These are phyloP conservation scores for Aquatica leii DNA, from an alignment of 2,888 invertebrate genomes.

Conservation along the genomic window DNA sequence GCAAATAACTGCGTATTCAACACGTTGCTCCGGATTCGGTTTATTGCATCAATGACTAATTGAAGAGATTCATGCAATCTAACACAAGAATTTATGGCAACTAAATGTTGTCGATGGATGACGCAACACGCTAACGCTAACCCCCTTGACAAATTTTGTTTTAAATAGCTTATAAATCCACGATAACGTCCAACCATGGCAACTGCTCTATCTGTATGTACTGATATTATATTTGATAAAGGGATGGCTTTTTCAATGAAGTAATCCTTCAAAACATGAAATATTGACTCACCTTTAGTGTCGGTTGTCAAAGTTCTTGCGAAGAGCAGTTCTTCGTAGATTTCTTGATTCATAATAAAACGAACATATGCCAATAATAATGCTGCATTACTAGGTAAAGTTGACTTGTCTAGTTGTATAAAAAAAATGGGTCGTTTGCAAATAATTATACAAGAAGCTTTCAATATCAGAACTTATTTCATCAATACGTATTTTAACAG, in stretches of 20 bases:
- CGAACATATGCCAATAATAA: slow-evolving; percentile 50
- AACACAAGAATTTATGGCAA: slow-evolving; percentile 38
- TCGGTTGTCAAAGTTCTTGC: slow-evolving; percentile 51
- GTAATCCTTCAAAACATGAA: slow-evolving; percentile 43
- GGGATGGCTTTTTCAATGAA: slow-evolving; percentile 43
- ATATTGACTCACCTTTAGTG: slow-evolving; percentile 54
- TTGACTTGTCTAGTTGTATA: slow-evolving; percentile 53
- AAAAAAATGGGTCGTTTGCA: slow-evolving; percentile 51
- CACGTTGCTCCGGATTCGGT: slow-evolving; percentile 37
- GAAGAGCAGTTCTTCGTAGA: slow-evolving; percentile 51
- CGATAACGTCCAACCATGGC: slow-evolving; percentile 50
- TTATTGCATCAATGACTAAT: slow-evolving; percentile 39
- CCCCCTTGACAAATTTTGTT: slow-evolving; percentile 45
- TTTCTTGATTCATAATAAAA: slow-evolving; percentile 60
- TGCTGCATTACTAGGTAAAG: slow-evolving; percentile 48
- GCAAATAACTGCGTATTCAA: slow-evolving; percentile 45
- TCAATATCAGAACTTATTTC: slow-evolving; percentile 51
- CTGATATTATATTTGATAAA: slow-evolving; percentile 48
- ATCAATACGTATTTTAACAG: slow-evolving; percentile 51
- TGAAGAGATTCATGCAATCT: slow-evolving; percentile 33
- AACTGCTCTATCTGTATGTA: slow-evolving; percentile 50
- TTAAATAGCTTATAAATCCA: slow-evolving; percentile 51
- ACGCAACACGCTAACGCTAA: slow-evolving; percentile 45
- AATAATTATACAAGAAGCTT: slow-evolving; percentile 48
- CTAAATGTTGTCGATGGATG: slow-evolving; percentile 44